Percentiles rank a stretch among this genome's conserved stretches.
Evolutionary conservation across 2,113 vertebrate genomes (phyloP).

Genomic region (Alces alces): DNA sequence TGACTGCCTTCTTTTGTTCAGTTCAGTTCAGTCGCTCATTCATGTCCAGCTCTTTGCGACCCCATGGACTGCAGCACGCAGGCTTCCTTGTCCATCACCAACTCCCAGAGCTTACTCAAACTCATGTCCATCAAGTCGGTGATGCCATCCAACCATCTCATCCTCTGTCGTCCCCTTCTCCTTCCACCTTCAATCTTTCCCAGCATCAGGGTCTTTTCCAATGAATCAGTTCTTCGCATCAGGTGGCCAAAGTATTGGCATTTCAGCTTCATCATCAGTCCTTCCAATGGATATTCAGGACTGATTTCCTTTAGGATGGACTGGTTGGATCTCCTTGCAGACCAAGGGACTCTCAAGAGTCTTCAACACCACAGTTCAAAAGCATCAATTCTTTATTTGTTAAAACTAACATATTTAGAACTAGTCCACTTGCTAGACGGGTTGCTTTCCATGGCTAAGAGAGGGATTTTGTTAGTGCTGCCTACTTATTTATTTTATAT

Average conservation of each 20-base stretch:
- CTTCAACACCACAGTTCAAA: not conserved
- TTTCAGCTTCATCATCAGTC: not conserved
- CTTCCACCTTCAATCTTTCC: not conserved
- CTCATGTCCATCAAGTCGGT: not conserved
- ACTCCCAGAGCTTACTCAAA: not conserved
- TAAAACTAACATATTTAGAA: not conserved
- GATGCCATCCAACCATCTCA: not conserved
- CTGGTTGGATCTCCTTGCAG: not conserved
- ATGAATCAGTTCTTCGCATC: not conserved
- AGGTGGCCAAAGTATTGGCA: not conserved
- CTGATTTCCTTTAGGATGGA: not conserved
- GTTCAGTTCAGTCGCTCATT: not conserved
- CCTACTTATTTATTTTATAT: not conserved
- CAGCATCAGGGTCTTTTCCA: not conserved
- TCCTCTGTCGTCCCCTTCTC: not conserved
- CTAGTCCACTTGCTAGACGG: not conserved
- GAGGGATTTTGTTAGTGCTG: not conserved
- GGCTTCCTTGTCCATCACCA: not conserved
- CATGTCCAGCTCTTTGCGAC: not conserved
- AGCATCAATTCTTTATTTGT: not conserved
- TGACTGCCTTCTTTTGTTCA: not conserved
- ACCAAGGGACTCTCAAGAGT: not conserved
- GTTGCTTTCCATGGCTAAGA: not conserved
- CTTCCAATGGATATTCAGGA: not conserved
- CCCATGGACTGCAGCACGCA: rapidly evolving